Evolutionary conservation across 2,888 invertebrate species (phyloP), one percentile per base, ranked within the genome.

Genomic region (Venustoraphidia nigricollis): DNA sequence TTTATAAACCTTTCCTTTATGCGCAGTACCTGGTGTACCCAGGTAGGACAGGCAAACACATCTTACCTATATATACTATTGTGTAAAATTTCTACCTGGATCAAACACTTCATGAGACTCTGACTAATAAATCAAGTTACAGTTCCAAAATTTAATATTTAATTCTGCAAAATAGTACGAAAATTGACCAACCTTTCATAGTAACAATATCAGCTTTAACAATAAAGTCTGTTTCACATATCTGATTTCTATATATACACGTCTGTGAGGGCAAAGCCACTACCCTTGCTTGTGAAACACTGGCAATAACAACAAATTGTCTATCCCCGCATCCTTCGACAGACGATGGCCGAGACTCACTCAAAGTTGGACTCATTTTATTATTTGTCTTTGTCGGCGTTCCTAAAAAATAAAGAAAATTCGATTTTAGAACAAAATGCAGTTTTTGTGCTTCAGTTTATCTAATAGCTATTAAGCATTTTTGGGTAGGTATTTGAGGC

Each of bases 261-360:
- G 88, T 90, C 70, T 95, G 95, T 58, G 93, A 92, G 54, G 95
- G 95, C 63, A 95, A 77, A 55, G 92, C 91, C 54, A 95, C 85
- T 54, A 95, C 89, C 59, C 91, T 78, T 53, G 90, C 92, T 73
- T 95, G 91, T 70, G 93, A 94, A 72, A 96, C 95, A 51, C 93
- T 93, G 53, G 88, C 86, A 57, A 96, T 80, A 47, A 93, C 90
- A 55, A 89, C 88, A 70, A 89, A 93, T 76, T 95, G 95, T 54
- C 89, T 76, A 70, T 94, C 93, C 59, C 79, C 79, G 59, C 71
- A 64, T 58, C 72, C 61, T 55, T 68, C 74, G 51, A 54, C 51
- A 38, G 65, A 67, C 59, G 55, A 60, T 53, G 60, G 62, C 60
- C 63, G 67, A 59, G 63, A 71, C 68, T 67, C 69, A 42, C 61